Percentiles rank a stretch among this genome's conserved stretches.
These are phyloP conservation scores for Siderastrea siderea DNA, from an alignment of 92 coral and sea anemone genomes.

Conservation along the genomic window DNA sequence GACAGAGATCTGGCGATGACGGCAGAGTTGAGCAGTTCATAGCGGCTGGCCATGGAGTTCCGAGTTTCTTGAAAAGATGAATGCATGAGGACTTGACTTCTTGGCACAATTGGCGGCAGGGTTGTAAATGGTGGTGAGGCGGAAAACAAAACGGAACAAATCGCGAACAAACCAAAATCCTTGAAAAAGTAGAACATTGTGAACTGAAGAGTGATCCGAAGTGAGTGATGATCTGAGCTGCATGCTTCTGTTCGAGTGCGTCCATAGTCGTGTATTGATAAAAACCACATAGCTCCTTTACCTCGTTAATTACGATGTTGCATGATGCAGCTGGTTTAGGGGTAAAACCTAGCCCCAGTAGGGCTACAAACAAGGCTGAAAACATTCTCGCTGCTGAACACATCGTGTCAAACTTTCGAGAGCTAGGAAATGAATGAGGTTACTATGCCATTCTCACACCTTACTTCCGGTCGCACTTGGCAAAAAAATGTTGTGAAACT, in stretches of 20 bases:
- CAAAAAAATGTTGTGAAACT: too few relatives aligned
- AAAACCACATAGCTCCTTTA: constrained; percentile 1
- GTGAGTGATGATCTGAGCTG: neutral
- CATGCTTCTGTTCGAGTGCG: constrained; percentile 8
- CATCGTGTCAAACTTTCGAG: neutral
- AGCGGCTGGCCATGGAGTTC: constrained; percentile 11
- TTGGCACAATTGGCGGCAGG: constrained; percentile 2
- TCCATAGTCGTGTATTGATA: neutral
- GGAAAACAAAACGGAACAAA: constrained; percentile 3
- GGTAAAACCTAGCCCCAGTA: constrained; percentile 13
- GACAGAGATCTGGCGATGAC: constrained; percentile 6
- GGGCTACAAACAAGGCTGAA: constrained; percentile 3
- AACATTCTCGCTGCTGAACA: neutral
- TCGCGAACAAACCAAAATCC: constrained; percentile 5
- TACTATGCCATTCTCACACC: too few relatives aligned
- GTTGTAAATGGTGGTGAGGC: neutral
- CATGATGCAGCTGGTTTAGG: constrained; percentile 2
- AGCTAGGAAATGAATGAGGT: too few relatives aligned
- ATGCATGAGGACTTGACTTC: constrained; percentile 5
- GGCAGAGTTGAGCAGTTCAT: neutral
- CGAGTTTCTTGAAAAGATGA: constrained; percentile 1
- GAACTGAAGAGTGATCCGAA: neutral
- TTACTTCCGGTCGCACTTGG: too few relatives aligned
- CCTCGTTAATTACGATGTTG: neutral
- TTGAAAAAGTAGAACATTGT: constrained; percentile 5